Evolutionary conservation across 2,888 invertebrate genomes (phyloP).

Genomic region (Cosmia trapezina): DNA sequence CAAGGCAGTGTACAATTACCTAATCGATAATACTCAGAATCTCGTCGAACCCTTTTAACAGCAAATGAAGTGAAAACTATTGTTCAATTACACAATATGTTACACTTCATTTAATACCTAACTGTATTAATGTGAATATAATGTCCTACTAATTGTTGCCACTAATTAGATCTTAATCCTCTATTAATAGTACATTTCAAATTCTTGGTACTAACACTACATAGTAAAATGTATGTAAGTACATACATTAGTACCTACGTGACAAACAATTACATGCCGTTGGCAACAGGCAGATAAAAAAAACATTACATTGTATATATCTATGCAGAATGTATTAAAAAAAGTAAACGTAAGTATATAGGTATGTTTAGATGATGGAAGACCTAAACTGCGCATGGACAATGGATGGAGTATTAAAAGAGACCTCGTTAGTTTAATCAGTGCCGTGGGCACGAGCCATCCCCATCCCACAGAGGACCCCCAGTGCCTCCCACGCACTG

Average conservation of each 20-base stretch:
- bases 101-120: conserved; percentile 20
- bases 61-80: conserved; percentile 26
- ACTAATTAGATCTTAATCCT: conserved; percentile 37
- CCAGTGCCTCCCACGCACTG: conserved; percentile 71
- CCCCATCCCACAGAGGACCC: conserved; percentile 47
- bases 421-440: conserved; percentile 82
- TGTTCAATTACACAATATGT: conserved; percentile 29
- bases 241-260: too few relatives aligned
- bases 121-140: conserved; percentile 32
- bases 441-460: conserved; percentile 71
- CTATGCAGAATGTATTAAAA: conserved; percentile 39
- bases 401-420: conserved; percentile 79
- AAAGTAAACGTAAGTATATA: conserved; percentile 9
- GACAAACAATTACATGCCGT: conserved; percentile 8
- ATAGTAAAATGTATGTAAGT: conserved; percentile 5
- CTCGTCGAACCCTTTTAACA: not conserved
- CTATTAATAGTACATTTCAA: conserved; percentile 33
- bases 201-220: conserved; percentile 11
- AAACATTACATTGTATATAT: conserved; percentile 34
- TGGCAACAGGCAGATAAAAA: conserved; percentile 23
- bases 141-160: conserved; percentile 42
- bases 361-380: conserved; percentile 57
- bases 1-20: not conserved
- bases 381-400: conserved; percentile 73
- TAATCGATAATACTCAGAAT: conserved; percentile 11